phyloP scores from a whole-genome alignment of 64 coral and sea anemone species.

The Astreopora myriophthalma region DNA sequence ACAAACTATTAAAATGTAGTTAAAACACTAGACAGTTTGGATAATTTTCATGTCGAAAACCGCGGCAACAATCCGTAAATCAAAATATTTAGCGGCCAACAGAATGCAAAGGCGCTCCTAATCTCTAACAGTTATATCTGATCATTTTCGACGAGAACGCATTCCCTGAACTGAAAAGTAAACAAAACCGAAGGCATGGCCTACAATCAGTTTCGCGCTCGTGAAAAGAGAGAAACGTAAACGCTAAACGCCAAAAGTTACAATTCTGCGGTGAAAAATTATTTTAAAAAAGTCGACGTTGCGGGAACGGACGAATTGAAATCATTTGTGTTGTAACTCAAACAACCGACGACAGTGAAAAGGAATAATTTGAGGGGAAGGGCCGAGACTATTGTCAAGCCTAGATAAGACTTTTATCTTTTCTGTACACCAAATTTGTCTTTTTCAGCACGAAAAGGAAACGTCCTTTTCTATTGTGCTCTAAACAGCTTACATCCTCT shows the following conservation, averaged over 20 bases:
- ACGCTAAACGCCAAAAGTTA: background rate
- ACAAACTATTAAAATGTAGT: slow-evolving; percentile 29
- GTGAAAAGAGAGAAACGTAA: background rate
- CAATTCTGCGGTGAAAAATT: slow-evolving; percentile 39
- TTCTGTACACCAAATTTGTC: slow-evolving; percentile 16
- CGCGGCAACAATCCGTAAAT: slow-evolving; percentile 25
- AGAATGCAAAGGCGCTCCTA: background rate
- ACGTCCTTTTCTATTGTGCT: slow-evolving; percentile 16
- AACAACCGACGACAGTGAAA: slow-evolving; percentile 5
- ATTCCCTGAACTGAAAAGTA: too few species aligned
- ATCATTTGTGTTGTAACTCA: slow-evolving; percentile 46
- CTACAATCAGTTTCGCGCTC: background rate
- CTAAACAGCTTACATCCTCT: slow-evolving; percentile 1
- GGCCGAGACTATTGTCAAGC: background rate
- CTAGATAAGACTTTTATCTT: slow-evolving; percentile 29
- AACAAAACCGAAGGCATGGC: background rate
- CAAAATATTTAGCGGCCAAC: slow-evolving; percentile 1
- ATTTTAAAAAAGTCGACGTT: slow-evolving; percentile 5
- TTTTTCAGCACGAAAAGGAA: slow-evolving; percentile 12
- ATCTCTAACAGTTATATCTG: background rate
- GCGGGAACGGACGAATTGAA: slow-evolving; percentile 10
- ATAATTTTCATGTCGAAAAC: background rate
- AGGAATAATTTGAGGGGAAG: slow-evolving; percentile 47
- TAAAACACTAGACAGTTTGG: slow-evolving; percentile 21
- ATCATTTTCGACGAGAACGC: background rate